A percentile compares a stretch with the other conserved stretches of the same genome.
Conservation (phyloP, 2,797 vertebrate species). For the Otolemur crassicaudatus region DNA sequence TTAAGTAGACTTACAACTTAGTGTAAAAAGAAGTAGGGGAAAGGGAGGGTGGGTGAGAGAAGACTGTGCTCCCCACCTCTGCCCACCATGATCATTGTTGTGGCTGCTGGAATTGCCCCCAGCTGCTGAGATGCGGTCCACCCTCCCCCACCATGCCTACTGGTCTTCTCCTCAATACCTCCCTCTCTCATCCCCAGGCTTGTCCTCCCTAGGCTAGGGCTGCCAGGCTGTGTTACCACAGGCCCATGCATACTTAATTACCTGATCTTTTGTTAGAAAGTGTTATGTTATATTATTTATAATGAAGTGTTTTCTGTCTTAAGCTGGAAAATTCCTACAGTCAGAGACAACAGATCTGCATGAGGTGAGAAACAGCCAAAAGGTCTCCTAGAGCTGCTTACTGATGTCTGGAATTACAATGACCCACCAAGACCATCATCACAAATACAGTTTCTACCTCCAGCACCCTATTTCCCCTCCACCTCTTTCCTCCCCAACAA, state of each 20-base stretch:
- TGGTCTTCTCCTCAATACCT: neutral
- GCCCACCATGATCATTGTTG: neutral
- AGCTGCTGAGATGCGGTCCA: neutral
- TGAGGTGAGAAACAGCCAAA: neutral
- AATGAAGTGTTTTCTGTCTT: slow-evolving; percentile 10
- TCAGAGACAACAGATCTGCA: neutral
- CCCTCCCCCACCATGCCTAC: neutral
- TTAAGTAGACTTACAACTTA: neutral
- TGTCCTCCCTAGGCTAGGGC: neutral
- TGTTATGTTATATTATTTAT: neutral
- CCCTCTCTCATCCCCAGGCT: neutral
- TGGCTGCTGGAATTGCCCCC: neutral
- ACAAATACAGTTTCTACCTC: neutral
- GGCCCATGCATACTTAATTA: neutral
- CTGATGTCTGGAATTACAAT: neutral
- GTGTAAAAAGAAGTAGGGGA: neutral
- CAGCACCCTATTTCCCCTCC: neutral
- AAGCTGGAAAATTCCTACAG: neutral
- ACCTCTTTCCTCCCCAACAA: neutral
- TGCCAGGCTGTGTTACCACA: neutral
- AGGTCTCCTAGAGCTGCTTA: neutral
- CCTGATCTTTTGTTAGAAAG: neutral
- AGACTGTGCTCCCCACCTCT: neutral
- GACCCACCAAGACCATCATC: neutral
- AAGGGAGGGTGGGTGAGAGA: neutral